Evolutionary conservation across 2,797 vertebrate species (phyloP).

Genomic region (Acomys russatus): DNA sequence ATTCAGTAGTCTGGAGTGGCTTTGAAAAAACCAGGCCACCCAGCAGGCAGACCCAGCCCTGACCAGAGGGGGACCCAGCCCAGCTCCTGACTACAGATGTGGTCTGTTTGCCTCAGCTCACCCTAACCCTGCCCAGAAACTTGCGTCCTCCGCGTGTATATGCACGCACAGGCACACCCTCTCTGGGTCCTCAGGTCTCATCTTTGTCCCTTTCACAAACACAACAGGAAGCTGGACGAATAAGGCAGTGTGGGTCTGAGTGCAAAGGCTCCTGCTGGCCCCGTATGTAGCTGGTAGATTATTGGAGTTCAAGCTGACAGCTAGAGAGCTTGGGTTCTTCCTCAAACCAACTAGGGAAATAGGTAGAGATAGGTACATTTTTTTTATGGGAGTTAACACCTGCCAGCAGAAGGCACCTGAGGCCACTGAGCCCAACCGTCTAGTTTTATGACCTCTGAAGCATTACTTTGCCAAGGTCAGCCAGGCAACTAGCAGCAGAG

Average conservation of each 20-base stretch:
- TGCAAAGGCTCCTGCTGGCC: not conserved
- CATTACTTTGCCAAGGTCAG: conserved; percentile 67
- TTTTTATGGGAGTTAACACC: conserved; percentile 39
- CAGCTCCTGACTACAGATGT: conserved; percentile 51
- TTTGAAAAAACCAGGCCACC: conserved; percentile 69
- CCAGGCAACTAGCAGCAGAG: not conserved
- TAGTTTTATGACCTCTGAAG: conserved; percentile 60
- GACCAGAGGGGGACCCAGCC: conserved; percentile 60
- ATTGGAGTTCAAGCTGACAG: not conserved
- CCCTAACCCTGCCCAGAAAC: not conserved
- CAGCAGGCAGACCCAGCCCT: conserved; percentile 59
- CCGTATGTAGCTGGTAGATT: not conserved
- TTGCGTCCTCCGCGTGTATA: not conserved
- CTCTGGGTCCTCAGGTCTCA: not conserved
- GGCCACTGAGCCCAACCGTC: not conserved
- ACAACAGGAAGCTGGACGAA: not conserved
- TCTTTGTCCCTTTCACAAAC: conserved; percentile 20
- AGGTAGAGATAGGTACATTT: not conserved
- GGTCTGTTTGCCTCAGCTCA: conserved; percentile 47
- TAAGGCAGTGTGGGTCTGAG: not conserved
- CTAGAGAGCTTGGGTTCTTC: not conserved
- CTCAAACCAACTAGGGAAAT: not conserved
- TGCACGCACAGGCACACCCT: not conserved
- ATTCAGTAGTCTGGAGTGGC: conserved; percentile 66
- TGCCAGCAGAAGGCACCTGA: conserved; percentile 53